phyloP scores from a whole-genome alignment of 2,888 invertebrate species.

The Catocala fraxini region DNA sequence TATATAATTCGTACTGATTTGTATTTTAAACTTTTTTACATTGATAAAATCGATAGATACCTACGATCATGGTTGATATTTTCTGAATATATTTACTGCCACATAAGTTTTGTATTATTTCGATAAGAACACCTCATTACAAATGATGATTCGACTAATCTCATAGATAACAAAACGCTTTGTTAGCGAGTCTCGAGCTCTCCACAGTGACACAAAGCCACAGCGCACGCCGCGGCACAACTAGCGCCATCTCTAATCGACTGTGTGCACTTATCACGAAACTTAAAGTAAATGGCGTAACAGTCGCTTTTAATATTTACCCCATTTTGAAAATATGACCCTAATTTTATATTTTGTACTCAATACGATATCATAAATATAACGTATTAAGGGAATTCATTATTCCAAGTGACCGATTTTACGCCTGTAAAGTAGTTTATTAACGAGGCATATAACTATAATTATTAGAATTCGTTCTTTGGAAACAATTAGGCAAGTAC shows the following conservation, averaged over 20 bases:
- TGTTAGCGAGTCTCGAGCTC: constrained; percentile 31
- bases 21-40: constrained; percentile 78
- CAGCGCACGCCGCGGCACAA: constrained; percentile 5
- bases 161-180: constrained; percentile 47
- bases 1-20: constrained; percentile 76
- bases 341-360: no score
- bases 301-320: no score
- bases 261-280: neutral
- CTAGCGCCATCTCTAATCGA: constrained; percentile 18
- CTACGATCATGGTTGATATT: constrained; percentile 81
- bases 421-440: no score
- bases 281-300: constrained; percentile 15
- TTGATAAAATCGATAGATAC: constrained; percentile 74
- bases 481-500: no score
- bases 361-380: no score
- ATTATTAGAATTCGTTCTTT: no score
- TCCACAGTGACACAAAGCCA: constrained; percentile 30
- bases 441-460: no score
- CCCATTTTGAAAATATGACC: neutral
- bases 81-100: constrained; percentile 87
- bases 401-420: no score
- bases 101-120: constrained; percentile 72
- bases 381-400: no score
- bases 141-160: constrained; percentile 46
- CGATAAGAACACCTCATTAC: constrained; percentile 45